phyloP scores from a whole-genome alignment of 2,113 vertebrate genomes.

The Corydoras sp. region DNA sequence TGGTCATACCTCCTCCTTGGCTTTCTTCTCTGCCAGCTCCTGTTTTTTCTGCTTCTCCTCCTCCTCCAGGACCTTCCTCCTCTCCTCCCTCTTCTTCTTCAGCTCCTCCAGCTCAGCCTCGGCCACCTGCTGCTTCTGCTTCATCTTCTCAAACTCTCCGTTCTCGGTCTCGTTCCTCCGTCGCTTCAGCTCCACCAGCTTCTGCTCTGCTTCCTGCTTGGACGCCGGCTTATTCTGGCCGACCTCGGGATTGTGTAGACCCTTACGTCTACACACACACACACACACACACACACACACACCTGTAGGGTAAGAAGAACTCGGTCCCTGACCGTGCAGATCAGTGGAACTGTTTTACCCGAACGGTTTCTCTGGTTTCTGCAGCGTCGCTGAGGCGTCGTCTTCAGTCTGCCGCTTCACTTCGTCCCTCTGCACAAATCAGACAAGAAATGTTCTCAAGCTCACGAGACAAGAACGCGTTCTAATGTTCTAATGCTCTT shows the following conservation, averaged over 20 bases:
- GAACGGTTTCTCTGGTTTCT: conserved; percentile 74
- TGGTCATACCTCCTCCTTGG: conserved; percentile 75
- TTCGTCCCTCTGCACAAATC: conserved; percentile 60
- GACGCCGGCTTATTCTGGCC: conserved; percentile 70
- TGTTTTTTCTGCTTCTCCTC: conserved; percentile 85
- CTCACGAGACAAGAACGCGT: no score
- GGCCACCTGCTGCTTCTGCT: conserved; percentile 84
- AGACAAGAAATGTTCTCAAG: neutral
- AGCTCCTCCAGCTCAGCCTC: conserved; percentile 83
- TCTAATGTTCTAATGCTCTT: no score
- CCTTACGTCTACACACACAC: conserved; percentile 37
- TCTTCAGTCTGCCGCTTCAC: conserved; percentile 71
- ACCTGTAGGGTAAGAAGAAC: no score
- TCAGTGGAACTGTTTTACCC: conserved; percentile 60
- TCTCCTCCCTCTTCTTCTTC: conserved; percentile 88
- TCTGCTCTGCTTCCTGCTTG: conserved; percentile 76
- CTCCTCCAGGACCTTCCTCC: conserved; percentile 85
- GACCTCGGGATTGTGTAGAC: conserved; percentile 44
- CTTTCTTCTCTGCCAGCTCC: conserved; percentile 78
- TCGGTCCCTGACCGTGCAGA: no score
- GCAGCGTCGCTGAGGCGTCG: conserved; percentile 71
- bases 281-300: neutral
- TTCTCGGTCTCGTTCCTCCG: conserved; percentile 74
- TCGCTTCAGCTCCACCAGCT: conserved; percentile 79
- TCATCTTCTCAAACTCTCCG: conserved; percentile 84